Percentiles rank a stretch among this genome's conserved stretches.
Conservation (phyloP, 1,140 invertebrate genomes). For the Coelopa frigida region DNA sequence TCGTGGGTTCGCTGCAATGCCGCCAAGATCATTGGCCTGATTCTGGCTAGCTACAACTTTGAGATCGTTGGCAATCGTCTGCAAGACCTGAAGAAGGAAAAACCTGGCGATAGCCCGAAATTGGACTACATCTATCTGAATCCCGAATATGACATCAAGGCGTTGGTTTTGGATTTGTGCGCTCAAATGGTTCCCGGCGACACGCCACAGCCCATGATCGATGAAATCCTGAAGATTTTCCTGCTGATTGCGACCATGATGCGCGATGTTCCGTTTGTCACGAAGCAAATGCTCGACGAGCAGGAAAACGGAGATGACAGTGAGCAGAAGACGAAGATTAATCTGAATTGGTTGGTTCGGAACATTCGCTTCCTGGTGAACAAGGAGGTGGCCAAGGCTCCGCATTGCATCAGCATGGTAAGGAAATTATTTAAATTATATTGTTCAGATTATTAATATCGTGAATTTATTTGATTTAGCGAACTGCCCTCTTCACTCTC, state of each 20-base stretch:
- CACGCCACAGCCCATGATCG: slow-evolving; percentile 53
- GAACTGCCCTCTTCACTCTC: slow-evolving; percentile 63
- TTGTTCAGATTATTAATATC: not conserved
- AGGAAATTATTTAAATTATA: slow-evolving; percentile 15
- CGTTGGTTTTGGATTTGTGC: slow-evolving; percentile 63
- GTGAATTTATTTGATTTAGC: too few relatives aligned
- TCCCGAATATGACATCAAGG: slow-evolving; percentile 54
- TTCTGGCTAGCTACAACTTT: slow-evolving; percentile 57
- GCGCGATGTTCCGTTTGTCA: slow-evolving; percentile 45
- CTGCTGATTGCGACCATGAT: slow-evolving; percentile 60
- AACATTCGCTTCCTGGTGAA: slow-evolving; percentile 54
- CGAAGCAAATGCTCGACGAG: slow-evolving; percentile 22
- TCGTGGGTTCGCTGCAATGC: slow-evolving; percentile 64
- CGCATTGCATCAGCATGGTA: slow-evolving; percentile 48
- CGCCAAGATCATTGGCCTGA: slow-evolving; percentile 63
- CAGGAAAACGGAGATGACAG: slow-evolving; percentile 4
- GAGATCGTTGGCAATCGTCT: slow-evolving; percentile 43
- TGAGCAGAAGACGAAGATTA: slow-evolving; percentile 26
- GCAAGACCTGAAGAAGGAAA: not conserved
- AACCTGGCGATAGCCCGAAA: not conserved
- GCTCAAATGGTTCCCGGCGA: slow-evolving; percentile 61
- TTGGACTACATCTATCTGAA: slow-evolving; percentile 56
- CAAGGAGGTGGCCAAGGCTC: slow-evolving; percentile 51
- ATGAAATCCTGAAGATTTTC: slow-evolving; percentile 66
- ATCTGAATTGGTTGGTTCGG: slow-evolving; percentile 51